Percentiles rank a stretch among this genome's conserved stretches.
Conservation (phyloP, 2,888 invertebrate species). For the Cephus pygmeus region DNA sequence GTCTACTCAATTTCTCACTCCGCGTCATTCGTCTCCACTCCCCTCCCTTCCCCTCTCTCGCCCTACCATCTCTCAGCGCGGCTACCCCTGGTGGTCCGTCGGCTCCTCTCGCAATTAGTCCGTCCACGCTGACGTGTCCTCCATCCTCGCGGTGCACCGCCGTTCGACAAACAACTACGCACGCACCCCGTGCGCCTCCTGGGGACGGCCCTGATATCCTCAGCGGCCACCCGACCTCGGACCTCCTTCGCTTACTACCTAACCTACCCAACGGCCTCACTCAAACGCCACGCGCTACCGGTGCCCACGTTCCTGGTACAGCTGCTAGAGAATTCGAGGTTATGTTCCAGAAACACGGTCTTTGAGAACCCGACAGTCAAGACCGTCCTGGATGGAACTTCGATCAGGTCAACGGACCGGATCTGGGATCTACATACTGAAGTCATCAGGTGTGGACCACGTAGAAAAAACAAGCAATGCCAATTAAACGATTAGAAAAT, state of each 20-base stretch:
- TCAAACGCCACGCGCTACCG: background rate
- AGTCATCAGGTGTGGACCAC: background rate
- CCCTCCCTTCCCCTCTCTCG: background rate
- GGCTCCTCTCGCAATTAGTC: background rate
- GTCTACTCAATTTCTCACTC: background rate
- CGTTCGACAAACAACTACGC: conserved; percentile 34
- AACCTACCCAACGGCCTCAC: background rate
- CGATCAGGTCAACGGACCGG: background rate
- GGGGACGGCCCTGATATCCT: conserved; percentile 43
- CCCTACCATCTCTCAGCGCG: background rate
- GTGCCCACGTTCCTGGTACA: background rate
- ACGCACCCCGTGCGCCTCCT: conserved; percentile 19
- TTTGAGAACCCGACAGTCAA: background rate
- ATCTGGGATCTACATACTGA: background rate
- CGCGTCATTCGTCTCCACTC: background rate
- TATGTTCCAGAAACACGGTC: background rate
- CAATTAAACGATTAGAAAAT: background rate
- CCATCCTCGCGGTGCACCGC: background rate
- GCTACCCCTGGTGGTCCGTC: background rate
- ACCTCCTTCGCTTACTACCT: background rate
- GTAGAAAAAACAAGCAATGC: background rate
- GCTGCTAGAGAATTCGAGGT: background rate
- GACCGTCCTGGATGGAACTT: background rate
- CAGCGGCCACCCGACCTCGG: conserved; percentile 49
- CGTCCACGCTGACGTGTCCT: background rate